phyloP scores from a whole-genome alignment of 2,113 vertebrate species.

The Xiphorhynchus elegans region DNA sequence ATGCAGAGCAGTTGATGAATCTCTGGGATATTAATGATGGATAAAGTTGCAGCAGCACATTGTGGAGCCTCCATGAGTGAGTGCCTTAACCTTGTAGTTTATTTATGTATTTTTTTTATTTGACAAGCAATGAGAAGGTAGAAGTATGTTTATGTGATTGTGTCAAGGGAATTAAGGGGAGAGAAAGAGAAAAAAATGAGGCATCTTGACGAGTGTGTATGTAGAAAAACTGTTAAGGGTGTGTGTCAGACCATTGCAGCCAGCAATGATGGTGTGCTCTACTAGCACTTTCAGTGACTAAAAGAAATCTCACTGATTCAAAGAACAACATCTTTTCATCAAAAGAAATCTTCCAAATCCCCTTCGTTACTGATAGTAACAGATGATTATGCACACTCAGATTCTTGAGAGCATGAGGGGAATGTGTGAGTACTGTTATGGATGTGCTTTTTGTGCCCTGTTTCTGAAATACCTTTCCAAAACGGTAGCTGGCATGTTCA shows the following conservation, averaged over 20 bases:
- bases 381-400: accelerated
- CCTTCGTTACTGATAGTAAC: not conserved
- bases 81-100: not conserved
- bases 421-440: not conserved
- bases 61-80: not conserved
- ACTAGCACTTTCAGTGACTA: not conserved
- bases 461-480: not conserved
- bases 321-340: not conserved
- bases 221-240: not conserved
- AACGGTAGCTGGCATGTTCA: not conserved
- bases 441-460: not conserved
- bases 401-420: not conserved
- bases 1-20: not conserved
- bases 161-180: not conserved
- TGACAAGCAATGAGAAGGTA: not conserved
- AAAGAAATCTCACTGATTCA: too few relatives aligned
- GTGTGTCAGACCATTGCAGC: accelerated
- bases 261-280: accelerated
- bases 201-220: not conserved
- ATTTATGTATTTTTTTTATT: not conserved
- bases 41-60: not conserved
- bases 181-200: not conserved
- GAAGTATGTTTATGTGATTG: not conserved
- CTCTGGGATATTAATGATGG: not conserved
- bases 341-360: not conserved